Evolutionary conservation across 2,888 invertebrate species (phyloP), one percentile per base, ranked within the genome.

Genomic region (Galeruca laticollis): DNA sequence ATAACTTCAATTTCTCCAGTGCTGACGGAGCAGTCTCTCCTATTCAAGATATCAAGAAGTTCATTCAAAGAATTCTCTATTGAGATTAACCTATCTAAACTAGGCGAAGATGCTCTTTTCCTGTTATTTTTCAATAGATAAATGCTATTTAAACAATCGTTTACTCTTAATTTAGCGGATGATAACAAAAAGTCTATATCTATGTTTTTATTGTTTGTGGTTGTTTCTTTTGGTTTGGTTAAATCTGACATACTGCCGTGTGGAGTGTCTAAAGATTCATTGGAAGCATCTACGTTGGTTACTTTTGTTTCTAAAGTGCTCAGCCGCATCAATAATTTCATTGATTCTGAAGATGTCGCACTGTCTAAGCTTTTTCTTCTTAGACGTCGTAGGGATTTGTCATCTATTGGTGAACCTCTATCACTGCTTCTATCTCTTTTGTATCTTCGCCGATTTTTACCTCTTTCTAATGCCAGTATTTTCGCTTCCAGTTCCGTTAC

Each of bases 241-340:
- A 82, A 71, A 64, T 82, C 81, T 9, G 88, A 87, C 13, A 87
- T 86, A 65, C 86, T 86, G 40, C 86, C 75, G 49, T 75, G 84
- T 31, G 85, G 79, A 65, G 85, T 86, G 76, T 87, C 88, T 68
- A 90, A 82, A 4, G 89, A 89, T 80, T 90, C 90, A 75, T 87
- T 89, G 9, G 90, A 90, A 74, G 87, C 88, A 54, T 88, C 86
- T 33, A 89, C 91, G 73, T 89, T 90, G 15, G 91, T 90, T 52
- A 94, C 91, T 86, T 94, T 92, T 76, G 92, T 90, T 86, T 95
- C 95, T 77, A 94, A 86, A 60, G 92, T 91, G 81, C 91, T 93
- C 60, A 94, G 85, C 72, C 94, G 89, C 80, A 94, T 91, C 77
- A 94, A 86, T 81, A 94, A 90, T 85, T 94, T 94, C 90, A 94